These are phyloP conservation scores for Urocynchramus pylzowi DNA, from an alignment of 2,113 vertebrate genomes.

Conservation along the genomic window DNA sequence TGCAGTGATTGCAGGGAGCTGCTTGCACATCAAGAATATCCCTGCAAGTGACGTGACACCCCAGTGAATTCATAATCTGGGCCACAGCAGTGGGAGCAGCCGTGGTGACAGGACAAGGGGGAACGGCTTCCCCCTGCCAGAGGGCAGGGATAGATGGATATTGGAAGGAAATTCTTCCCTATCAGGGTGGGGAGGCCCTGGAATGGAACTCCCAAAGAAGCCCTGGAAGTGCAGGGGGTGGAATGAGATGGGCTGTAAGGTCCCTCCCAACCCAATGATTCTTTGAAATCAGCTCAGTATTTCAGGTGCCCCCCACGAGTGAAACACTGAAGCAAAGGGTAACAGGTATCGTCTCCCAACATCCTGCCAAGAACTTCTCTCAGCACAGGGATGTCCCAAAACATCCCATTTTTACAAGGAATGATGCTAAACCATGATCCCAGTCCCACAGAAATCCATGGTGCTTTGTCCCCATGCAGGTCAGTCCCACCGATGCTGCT, in stretches of 20 bases:
- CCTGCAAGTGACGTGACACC: background rate
- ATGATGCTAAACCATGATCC: background rate
- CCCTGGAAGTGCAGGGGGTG: background rate
- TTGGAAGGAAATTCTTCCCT: background rate
- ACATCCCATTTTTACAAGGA: background rate
- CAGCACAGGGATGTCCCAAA: background rate
- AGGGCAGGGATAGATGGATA: background rate
- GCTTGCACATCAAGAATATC: conserved; percentile 7
- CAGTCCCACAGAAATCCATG: fast-evolving
- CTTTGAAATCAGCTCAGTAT: background rate
- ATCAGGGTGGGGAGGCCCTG: background rate
- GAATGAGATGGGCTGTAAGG: background rate
- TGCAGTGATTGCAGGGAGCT: conserved; percentile 10
- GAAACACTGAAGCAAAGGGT: background rate
- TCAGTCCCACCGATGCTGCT: background rate
- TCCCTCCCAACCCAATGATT: background rate
- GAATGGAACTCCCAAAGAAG: background rate
- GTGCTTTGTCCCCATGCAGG: background rate
- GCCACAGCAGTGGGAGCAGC: background rate
- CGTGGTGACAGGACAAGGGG: background rate
- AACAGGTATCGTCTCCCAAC: background rate
- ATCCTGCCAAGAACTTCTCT: background rate
- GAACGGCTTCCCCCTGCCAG: background rate
- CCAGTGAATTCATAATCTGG: background rate
- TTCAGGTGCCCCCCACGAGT: fast-evolving